phyloP scores from a whole-genome alignment of 2,113 vertebrate species.

The Anthoscopus minutus region DNA sequence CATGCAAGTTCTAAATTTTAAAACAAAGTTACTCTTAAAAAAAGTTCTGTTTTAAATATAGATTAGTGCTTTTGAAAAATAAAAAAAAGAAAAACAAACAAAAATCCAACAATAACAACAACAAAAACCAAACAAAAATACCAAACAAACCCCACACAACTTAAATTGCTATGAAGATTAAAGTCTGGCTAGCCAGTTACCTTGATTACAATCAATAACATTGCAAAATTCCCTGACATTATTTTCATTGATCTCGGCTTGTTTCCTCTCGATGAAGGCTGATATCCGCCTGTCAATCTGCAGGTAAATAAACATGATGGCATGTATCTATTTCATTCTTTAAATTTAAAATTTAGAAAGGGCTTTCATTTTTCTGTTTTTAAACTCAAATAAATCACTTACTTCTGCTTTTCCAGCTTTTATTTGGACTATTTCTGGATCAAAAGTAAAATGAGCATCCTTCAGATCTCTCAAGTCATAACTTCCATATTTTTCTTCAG shows the following conservation, averaged over 20 bases:
- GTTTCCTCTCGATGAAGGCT: constrained; percentile 99
- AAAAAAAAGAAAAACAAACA: neutral
- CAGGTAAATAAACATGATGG: constrained; percentile 65
- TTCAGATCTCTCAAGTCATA: constrained; percentile 65
- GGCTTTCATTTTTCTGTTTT: neutral
- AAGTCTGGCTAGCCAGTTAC: constrained; percentile 77
- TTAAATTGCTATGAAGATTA: constrained; percentile 60
- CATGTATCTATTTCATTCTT: constrained; percentile 61
- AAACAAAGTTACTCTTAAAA: constrained; percentile 3
- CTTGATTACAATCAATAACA: constrained; percentile 99
- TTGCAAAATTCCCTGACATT: constrained; percentile 99
- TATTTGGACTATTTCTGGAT: constrained; percentile 92
- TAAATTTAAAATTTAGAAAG: constrained; percentile 51
- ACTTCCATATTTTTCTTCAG: constrained; percentile 64
- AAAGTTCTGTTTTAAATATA: constrained; percentile 17
- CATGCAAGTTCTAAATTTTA: neutral
- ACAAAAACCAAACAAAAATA: neutral
- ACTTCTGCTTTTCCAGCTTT: constrained; percentile 95
- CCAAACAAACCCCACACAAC: neutral
- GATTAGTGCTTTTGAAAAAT: neutral
- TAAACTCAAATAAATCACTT: constrained; percentile 50
- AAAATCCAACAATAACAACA: neutral
- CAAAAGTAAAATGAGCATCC: constrained; percentile 63
- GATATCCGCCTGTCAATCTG: constrained; percentile 99
- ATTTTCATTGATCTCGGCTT: constrained; percentile 99